Evolutionary conservation across 2,888 invertebrate species (phyloP), one percentile per base, ranked within the genome.

Genomic region (Hybos culiciformis): DNA sequence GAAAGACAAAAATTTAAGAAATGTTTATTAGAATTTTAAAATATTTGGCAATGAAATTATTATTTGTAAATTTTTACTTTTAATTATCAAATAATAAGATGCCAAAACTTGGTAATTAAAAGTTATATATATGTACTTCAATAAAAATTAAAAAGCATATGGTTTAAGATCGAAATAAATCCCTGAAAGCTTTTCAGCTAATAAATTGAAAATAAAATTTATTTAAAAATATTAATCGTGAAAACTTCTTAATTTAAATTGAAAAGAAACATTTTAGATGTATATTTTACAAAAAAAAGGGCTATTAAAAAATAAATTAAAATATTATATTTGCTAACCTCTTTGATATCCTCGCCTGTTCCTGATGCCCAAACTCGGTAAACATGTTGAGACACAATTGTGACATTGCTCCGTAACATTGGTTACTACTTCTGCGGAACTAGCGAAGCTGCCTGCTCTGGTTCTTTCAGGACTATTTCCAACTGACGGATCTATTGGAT

Each of bases 381-480:
- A 46, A 42, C 53, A 53, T 20, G 44, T 46, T 4, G 50, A 45
- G 26, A 50, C 50, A 46, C 51, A 54, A 20, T 46, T 48, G 45
- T 51, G 49, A 48, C 52, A 54, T 31, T 43, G 48, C 24, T 48
- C 42, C 34, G 50, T 51, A 43, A 49, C 43, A 47, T 54, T 50
- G 39, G 47, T 46, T 24, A 36, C 21, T 4, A 29, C 29, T 29
- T 29, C 29, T n/a, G n/a, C 29, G n/a, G 29, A n/a, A 14, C 19
- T 14, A 21, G n/a, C 6, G 4, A 34, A 12, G 17, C 19, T 21
- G 14, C 36, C 36, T 18, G 11, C 34, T 5, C 18, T 11, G 3
- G 34, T 34, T 29, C 29, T 29, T 2, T 7, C 15, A 9, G 15
- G 15, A 32, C 32, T 32, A 32, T 17, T 17, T 14, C 15, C 18